Base-by-base conservation (phyloP, 2,113 vertebrate species). In the Limanda limanda region DNA sequence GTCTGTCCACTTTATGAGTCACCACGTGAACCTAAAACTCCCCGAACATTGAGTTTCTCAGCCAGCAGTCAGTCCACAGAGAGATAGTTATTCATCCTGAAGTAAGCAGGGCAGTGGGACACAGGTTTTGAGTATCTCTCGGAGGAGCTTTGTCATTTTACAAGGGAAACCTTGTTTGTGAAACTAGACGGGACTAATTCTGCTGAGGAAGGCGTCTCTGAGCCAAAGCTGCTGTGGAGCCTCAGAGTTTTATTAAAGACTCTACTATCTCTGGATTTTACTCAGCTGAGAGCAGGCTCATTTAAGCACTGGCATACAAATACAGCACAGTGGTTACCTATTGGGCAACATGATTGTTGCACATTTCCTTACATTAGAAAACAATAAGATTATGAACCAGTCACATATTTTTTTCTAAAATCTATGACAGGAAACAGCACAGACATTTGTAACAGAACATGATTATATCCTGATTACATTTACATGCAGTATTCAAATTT, bases 101-200 rank as follows among this genome's bases (percentile, higher is more conserved):
- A 21, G 59, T 35, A 61, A 61, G 31, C 31, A 61, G 59, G 59
- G 18, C 59, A 61, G 8, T 21, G 59, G 59, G 59, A 61, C 59
- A 61, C 25, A n/a, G 59, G 35, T 63, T 63, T n/a, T 61, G 1
- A 61, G 17, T n/a, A 21, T 61, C 59, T 61, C 27, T 61, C 3
- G 3, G 60, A 64, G 21, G 40, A 47, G 42, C 13, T 18, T 25
- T 45, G n/a, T 63, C 13, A 31, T 47, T 51, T 65, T 65, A 64
- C 23, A 18, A 24, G 62, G 40, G 7, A 64, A 48, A 65, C 14
- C 40, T 64, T 47, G 61, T 64, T 48, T 47, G 40, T 24, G 45
- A 48, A 48, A 27, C 15, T 18, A 65, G 14, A 47, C 62, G 42
- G 37, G 60, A 47, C 61, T 42, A 18, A 48, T 48, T 64, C n/a